Conservation (phyloP, 2,113 vertebrate species). For the Megaceryle torquata region DNA sequence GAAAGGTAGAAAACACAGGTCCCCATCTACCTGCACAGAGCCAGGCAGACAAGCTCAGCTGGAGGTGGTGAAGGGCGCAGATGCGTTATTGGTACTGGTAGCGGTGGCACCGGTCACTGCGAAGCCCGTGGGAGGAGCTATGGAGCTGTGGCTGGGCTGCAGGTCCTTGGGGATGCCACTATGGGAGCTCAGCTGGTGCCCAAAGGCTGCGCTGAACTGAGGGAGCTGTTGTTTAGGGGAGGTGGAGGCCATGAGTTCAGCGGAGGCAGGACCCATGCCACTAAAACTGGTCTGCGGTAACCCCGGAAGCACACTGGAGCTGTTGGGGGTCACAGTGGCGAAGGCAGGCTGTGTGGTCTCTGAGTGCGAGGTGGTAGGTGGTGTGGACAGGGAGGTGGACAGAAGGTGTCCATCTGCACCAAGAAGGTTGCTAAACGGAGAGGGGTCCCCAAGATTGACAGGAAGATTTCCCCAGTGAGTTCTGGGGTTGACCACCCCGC, state of each 20-base stretch:
- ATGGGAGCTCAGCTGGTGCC: constrained; percentile 96
- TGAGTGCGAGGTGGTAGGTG: constrained; percentile 90
- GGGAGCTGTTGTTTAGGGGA: constrained; percentile 97
- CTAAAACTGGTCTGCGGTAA: constrained; percentile 89
- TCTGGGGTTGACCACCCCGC: constrained; percentile 87
- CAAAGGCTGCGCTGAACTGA: constrained; percentile 98
- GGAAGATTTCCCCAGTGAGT: constrained; percentile 92
- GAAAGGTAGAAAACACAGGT: constrained; percentile 69
- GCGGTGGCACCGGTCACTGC: constrained; percentile 90
- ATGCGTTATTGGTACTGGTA: constrained; percentile 90
- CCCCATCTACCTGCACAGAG: constrained; percentile 75
- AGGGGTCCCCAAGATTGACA: constrained; percentile 87
- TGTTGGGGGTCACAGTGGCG: constrained; percentile 84
- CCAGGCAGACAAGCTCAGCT: constrained; percentile 78
- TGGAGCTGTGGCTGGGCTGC: constrained; percentile 99
- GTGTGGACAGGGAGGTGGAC: constrained; percentile 95
- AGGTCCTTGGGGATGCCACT: constrained; percentile 99
- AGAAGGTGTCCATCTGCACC: constrained; percentile 92
- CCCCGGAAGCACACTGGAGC: constrained; percentile 85
- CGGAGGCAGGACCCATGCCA: constrained; percentile 79
- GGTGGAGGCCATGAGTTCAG: constrained; percentile 87
- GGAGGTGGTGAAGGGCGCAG: constrained; percentile 86
- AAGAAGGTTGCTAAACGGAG: constrained; percentile 91
- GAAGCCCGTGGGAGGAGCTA: constrained; percentile 94
- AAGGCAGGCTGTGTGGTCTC: constrained; percentile 92